Base-by-base conservation (phyloP, 2,888 invertebrate genomes). In the Cyclophora albipunctata region DNA sequence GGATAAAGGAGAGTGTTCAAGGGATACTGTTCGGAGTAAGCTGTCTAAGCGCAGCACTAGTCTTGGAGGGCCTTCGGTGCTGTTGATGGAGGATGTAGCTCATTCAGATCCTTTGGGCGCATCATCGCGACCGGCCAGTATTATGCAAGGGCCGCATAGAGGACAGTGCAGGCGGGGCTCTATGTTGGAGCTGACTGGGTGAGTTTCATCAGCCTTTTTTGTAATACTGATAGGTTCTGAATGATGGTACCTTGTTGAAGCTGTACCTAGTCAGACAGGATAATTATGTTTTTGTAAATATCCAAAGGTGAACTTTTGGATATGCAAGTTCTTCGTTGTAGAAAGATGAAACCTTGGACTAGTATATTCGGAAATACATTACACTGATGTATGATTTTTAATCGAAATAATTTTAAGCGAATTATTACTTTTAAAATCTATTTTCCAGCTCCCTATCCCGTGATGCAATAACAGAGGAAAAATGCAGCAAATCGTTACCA, bases 171-270 rank as follows among this genome's bases (percentile, higher is more conserved):
- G 95, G 66, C 90, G 95, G 63, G 94, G 95, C 60, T 95, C 95
- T 47, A 94, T 95, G 94, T 88, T 95, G 75, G 95, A 96, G 76
- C 88, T 95, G 48, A 93, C 92, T 69, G 93, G 93, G 93, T 93
- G 86, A 79, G 92, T 90, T 42, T 42, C 20, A 20, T 20, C 20
- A 20, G 20, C 20, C 20, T 20, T 20, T 20, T 20, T 20, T 20
- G 20, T 20, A 20, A 20, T 20, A 20, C 20, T 20, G 20, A 20
- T 20, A 20, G 20, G 20, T 20, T 20, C 20, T 20, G 20, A 20
- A 20, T 20, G 20, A 20, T 20, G 20, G 20, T 20, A 43, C 7
- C 34, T 3, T 35, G 7, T 40, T 3, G 40, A 20, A 20, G 20
- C 20, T 20, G 20, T 20, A 20, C 20, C 20, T 20, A 20, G 20